Evolutionary conservation across 2,113 vertebrate species (phyloP).

Genomic region (Rutilus rutilus): DNA sequence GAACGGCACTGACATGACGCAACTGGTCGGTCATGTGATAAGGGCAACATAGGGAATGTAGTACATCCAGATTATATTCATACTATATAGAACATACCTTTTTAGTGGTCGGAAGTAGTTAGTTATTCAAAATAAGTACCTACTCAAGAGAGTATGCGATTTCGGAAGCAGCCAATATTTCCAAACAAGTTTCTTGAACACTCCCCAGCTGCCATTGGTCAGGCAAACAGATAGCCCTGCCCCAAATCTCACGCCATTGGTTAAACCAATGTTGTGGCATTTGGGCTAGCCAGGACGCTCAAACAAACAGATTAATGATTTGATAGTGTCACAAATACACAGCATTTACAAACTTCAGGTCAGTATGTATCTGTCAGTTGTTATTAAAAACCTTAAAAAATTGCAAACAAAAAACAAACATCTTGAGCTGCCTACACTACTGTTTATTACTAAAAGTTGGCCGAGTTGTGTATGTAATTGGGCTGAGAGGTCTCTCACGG

Average conservation of each 20-base stretch:
- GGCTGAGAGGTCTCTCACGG: slow-evolving; percentile 62
- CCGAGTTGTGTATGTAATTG: slow-evolving; percentile 67
- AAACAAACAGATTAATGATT: background rate
- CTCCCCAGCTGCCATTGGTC: background rate
- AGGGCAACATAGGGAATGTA: too few relatives aligned
- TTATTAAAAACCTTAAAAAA: background rate
- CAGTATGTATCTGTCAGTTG: background rate
- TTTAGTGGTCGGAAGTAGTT: too few relatives aligned
- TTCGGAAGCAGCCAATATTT: too few relatives aligned
- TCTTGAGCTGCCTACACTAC: background rate
- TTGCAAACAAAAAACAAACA: background rate
- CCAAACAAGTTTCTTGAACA: too few relatives aligned
- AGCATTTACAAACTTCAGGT: background rate
- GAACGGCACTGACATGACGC: too few relatives aligned
- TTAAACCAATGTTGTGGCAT: background rate
- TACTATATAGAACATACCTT: too few relatives aligned
- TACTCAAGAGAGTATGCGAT: too few relatives aligned
- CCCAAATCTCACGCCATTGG: background rate
- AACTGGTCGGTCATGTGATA: too few relatives aligned
- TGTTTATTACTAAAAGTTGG: slow-evolving; percentile 71
- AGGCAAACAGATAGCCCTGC: background rate
- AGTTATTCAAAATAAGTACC: too few relatives aligned
- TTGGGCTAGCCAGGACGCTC: background rate
- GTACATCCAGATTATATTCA: too few relatives aligned
- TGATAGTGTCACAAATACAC: background rate